Percentiles rank a stretch among this genome's conserved stretches.
phyloP scores from a whole-genome alignment of 53 echinoderm and acorn worm genomes.

The Stichopus horrens region DNA sequence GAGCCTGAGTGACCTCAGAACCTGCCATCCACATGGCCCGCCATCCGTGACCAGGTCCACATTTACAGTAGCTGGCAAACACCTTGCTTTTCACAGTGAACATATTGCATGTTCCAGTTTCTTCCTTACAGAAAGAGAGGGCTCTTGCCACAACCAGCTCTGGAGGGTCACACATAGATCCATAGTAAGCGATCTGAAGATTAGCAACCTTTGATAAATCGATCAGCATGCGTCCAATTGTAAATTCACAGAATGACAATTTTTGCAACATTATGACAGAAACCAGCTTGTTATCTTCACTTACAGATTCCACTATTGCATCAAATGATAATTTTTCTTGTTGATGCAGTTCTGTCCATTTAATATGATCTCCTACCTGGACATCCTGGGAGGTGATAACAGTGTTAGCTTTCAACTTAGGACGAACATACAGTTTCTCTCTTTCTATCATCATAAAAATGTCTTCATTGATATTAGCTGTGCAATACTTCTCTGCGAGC shows the following conservation, averaged over 20 bases:
- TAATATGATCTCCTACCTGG: background rate
- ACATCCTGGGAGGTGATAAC: background rate
- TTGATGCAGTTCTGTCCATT: background rate
- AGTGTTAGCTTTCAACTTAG: background rate
- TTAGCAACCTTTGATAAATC: background rate
- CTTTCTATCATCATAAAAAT: background rate
- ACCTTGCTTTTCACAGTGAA: conserved; percentile 18
- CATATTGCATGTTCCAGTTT: background rate
- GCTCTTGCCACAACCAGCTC: conserved; percentile 23
- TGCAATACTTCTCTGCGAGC: background rate
- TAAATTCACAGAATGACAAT: conserved; percentile 15
- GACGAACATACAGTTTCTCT: background rate
- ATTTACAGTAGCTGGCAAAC: conserved; percentile 35
- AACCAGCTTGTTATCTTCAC: background rate
- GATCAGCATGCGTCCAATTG: conserved; percentile 37
- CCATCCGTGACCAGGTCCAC: conserved; percentile 39
- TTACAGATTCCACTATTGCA: conserved; percentile 25
- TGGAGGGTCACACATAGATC: background rate
- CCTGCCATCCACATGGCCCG: conserved; percentile 26
- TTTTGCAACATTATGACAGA: conserved; percentile 31
- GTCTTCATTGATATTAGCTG: background rate
- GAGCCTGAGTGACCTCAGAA: background rate
- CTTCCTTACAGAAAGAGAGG: background rate
- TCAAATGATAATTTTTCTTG: background rate
- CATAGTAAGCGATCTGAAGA: background rate